Evolutionary conservation across 2,888 invertebrate species (phyloP).

Genomic region (Mantis religiosa): DNA sequence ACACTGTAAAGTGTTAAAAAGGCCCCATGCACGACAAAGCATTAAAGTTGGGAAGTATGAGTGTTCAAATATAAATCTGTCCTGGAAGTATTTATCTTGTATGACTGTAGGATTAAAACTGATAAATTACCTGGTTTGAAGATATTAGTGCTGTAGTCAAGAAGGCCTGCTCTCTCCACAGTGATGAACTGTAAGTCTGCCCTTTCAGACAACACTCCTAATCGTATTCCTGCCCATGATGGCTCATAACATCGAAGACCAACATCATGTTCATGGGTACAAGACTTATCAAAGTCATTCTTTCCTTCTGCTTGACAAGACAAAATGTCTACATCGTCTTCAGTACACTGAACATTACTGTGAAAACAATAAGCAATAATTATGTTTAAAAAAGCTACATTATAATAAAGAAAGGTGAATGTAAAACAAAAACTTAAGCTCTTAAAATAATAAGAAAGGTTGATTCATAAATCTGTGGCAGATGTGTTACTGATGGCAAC

Average conservation of each 20-base stretch:
- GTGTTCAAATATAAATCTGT: too few species aligned
- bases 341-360: constrained; percentile 85
- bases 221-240: constrained; percentile 90
- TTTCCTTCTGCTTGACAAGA: constrained; percentile 75
- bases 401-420: too few species aligned
- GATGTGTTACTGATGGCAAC: too few species aligned
- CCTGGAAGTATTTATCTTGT: too few species aligned
- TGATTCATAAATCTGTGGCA: too few species aligned
- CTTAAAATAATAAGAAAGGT: too few species aligned
- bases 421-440: too few species aligned
- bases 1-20: too few species aligned
- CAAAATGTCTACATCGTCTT: constrained; percentile 85
- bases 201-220: constrained; percentile 83
- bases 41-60: too few species aligned
- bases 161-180: constrained; percentile 86
- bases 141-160: constrained; percentile 84
- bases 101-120: background rate
- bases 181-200: constrained; percentile 83
- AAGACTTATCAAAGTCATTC: constrained; percentile 82
- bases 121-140: constrained; percentile 64
- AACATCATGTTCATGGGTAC: constrained; percentile 81
- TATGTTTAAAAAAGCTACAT: too few species aligned
- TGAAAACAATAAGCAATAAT: constrained; percentile 2
- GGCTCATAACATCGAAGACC: constrained; percentile 85
- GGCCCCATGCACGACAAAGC: too few species aligned